Base-by-base conservation (phyloP, 2,888 invertebrate genomes). In the Gymnoscelis rufifasciata region DNA sequence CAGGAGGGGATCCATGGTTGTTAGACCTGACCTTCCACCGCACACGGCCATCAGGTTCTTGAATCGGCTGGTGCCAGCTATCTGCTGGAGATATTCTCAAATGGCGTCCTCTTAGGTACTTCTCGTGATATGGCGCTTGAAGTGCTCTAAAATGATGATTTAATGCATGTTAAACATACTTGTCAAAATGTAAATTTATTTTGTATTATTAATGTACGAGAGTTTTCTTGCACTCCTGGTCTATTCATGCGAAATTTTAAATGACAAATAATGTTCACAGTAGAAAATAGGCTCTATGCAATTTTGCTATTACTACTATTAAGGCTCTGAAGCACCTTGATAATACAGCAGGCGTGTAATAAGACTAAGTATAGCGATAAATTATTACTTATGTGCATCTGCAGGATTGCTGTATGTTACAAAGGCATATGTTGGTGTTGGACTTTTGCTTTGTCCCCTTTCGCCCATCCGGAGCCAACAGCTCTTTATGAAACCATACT, bases 31-130 rank as follows among this genome's bases (percentile, higher is more conserved):
- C 45, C 62, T 72, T 80, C 78, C 78, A 81, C 13, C 73, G 76
- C 5, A 81, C 74, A 51, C 78, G 56, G 59, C 80, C 82, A 28
- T 80, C 70, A 0, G 73, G 64, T 35, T 78, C 77, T 53, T 82
- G 82, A 0, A 68, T 78, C 0, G 91, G 91, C 62, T 92, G 91
- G 65, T 91, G 91, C 91, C 91, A 91, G 45, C 90, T 89, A 62
- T 91, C 90, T 0, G 91, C 91, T 0, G 91, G 88, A 0, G 83
- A 84, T 43, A 90, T 88, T 56, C 78, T 78, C 33, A 91, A 68
- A 44, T 64, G 69, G 30, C 79, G 74, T 6, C 83, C 86, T 26
- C 78, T 64, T 1, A 87, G 57, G 6, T 54, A 60, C 54, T 79
- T 83, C 52, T 84, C 81, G 38, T 82, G 77, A 6, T 49, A 43